phyloP scores from a whole-genome alignment of 2,888 invertebrate genomes.

The Lasioglossum morio region DNA sequence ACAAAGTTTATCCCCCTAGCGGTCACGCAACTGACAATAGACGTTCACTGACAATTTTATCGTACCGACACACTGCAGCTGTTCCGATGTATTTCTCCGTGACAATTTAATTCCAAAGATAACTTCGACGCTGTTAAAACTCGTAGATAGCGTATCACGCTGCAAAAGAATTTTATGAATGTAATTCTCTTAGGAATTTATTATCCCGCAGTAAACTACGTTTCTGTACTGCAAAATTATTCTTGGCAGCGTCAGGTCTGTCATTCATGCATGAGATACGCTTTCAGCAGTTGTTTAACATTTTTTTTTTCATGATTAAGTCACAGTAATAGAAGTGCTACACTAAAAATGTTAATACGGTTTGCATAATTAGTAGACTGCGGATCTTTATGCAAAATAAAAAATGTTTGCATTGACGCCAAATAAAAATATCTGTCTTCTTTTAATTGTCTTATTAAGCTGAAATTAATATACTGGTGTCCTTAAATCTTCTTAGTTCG shows the following conservation, averaged over 20 bases:
- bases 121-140: neutral
- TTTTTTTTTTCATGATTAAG: neutral
- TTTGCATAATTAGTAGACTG: neutral
- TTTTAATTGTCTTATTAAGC: no score
- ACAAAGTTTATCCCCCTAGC: conserved; percentile 6
- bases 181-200: neutral
- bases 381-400: no score
- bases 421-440: no score
- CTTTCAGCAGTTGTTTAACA: neutral
- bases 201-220: neutral
- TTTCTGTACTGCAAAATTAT: neutral
- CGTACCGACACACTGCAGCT: neutral
- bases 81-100: neutral
- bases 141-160: neutral
- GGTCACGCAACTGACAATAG: neutral
- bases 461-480: no score
- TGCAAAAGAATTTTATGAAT: neutral
- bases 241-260: neutral
- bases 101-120: conserved; percentile 12
- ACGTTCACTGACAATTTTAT: conserved; percentile 12
- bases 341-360: neutral
- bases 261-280: neutral
- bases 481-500: no score
- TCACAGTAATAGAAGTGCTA: neutral
- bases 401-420: no score